Conservation (phyloP, 2,797 vertebrate genomes). For the Gymnoscopelus microlampas region DNA sequence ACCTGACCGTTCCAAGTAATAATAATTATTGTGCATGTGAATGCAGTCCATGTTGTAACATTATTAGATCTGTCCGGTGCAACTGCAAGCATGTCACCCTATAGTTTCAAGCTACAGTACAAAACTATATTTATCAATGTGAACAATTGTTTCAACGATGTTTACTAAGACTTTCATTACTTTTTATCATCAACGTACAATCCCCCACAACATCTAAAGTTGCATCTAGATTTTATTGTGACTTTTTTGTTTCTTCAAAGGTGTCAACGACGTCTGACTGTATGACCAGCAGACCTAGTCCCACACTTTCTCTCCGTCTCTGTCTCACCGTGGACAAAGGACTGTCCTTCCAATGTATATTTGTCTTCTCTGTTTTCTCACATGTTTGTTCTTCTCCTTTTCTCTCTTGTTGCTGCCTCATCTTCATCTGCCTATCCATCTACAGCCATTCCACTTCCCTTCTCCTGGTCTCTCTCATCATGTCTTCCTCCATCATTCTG, state of each 20-base stretch:
- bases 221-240: too few relatives aligned
- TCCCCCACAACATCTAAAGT: too few relatives aligned
- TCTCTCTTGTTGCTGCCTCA: conserved; percentile 2
- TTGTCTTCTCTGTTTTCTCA: conserved; percentile 1
- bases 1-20: too few relatives aligned
- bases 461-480: background rate
- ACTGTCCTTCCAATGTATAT: conserved; percentile 9
- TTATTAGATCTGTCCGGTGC: too few relatives aligned
- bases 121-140: too few relatives aligned
- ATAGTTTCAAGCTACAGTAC: too few relatives aligned
- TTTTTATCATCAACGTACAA: too few relatives aligned
- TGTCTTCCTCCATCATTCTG: background rate
- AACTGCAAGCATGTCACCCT: too few relatives aligned
- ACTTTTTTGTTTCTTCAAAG: conserved; percentile 1
- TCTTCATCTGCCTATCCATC: conserved; percentile 1
- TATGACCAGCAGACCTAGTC: background rate
- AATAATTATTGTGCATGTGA: too few relatives aligned
- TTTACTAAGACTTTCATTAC: too few relatives aligned
- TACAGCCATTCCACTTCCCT: conserved; percentile 8
- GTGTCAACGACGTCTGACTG: background rate
- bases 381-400: background rate
- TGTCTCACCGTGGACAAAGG: conserved; percentile 17
- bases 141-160: too few relatives aligned
- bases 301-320: background rate
- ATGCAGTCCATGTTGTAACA: too few relatives aligned